Base-by-base conservation (phyloP, 2,113 vertebrate species). In the Mungos mungo region DNA sequence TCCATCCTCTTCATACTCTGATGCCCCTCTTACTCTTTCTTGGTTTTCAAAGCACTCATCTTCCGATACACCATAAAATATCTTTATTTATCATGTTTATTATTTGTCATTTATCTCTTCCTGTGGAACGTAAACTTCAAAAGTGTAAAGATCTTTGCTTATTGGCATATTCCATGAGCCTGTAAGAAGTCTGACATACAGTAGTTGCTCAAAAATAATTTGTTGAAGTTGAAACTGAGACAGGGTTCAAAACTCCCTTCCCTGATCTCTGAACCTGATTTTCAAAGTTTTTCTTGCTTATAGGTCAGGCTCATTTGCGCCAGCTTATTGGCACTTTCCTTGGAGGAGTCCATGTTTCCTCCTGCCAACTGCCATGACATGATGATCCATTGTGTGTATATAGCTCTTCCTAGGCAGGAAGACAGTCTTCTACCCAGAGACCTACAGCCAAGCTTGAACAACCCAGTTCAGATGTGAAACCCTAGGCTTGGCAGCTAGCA, bases 401-500 rank as follows among this genome's bases (percentile, higher is more conserved):
- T 19, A 60, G 95, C 31, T 95, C 83, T 14, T 97, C 81, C 54
- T 57, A 57, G 65, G 35, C 90, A 47, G 0, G 18, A 69, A 93
- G 83, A 84, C 25, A 47, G 68, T 90, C 65, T 72, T 92, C 81
- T 60, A 38, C 79, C 71, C 81, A 33, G 10, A 77, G 38, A 41
- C 90, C 54, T 57, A 41, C 0, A 0, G 92, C 79, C 77, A 45
- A 89, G 35, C 29, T 84, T 88, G 68, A 13, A 77, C 93, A 96
- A 95, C 79, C 60, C 54, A 93, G 79, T 74, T 95, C 83, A 84
- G 74, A 98, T 97, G 89, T 92, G 81, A 66, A 92, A 66, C 31
- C 52, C 52, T 47, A n/a, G 76, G 47, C 71, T 88, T 90, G 90
- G 94, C 95, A 96, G 63, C 90, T 71, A 57, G 71, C 92, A 81